phyloP scores from a whole-genome alignment of 2,113 vertebrate species.

The Sphyrna mokarran region DNA sequence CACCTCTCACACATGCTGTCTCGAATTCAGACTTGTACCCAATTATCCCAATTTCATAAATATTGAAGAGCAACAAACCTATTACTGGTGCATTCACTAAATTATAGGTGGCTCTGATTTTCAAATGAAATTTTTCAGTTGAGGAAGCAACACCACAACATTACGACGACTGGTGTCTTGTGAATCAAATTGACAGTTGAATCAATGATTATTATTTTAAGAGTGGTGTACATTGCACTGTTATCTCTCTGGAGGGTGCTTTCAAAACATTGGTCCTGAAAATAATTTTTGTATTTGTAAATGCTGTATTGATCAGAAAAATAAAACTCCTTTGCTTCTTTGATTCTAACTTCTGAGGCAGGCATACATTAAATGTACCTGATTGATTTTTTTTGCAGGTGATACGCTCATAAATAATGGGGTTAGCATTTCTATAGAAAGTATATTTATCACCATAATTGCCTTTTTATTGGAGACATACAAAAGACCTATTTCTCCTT shows the following conservation, averaged over 20 bases:
- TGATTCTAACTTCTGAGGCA: constrained; percentile 9
- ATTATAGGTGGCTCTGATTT: neutral
- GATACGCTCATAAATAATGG: constrained; percentile 4
- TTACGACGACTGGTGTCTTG: neutral
- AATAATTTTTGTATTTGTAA: constrained; percentile 24
- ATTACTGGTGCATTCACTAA: neutral
- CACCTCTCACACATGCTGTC: neutral
- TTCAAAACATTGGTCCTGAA: neutral
- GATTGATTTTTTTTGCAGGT: neutral
- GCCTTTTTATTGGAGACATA: constrained; percentile 16
- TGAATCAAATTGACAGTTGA: neutral
- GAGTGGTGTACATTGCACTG: neutral
- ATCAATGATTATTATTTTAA: neutral
- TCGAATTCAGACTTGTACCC: neutral
- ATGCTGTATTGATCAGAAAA: constrained; percentile 6
- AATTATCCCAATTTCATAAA: neutral
- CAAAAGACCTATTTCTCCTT: constrained; percentile 24
- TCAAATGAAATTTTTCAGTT: neutral
- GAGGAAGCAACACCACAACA: neutral
- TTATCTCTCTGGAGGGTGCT: neutral
- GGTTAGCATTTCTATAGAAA: neutral
- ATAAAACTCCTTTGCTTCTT: constrained; percentile 3
- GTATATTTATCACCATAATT: constrained; percentile 13
- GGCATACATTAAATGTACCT: neutral
- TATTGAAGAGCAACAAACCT: neutral